Base-by-base conservation (phyloP, 2,113 vertebrate genomes). In the Atherinomorus stipes region DNA sequence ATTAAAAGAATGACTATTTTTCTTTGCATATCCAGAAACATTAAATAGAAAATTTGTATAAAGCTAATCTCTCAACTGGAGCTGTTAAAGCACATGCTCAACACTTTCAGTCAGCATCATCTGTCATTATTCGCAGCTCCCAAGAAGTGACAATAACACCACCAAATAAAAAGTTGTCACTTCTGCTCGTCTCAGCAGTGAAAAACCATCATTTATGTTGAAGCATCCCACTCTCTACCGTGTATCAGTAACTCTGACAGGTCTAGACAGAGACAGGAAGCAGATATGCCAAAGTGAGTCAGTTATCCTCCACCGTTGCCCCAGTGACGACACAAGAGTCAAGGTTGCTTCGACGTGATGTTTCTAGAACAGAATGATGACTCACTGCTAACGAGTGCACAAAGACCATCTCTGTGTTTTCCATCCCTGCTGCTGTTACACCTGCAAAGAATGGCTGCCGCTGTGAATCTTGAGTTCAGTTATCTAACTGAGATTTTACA, bases 301-400 rank as follows among this genome's bases (percentile, higher is more conserved):
- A 80, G 61, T 78, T 74, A 73, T 78, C 69, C 73, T 64, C 69
- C 9, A 66, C 63, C 76, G 75, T 58, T 83, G 61, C 66, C 56
- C 64, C 69, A 73, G 72, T 53, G 78, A 80, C 40, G 45, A 89
- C 74, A 61, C 65, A 63, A 67, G 66, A 71, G 75, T 74, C 23
- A 22, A 73, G 18, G 64, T 66, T 59, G 54, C 65, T 77, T 83
- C 54, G 76, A 44, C 80, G 79, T 75, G 75, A 84, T 83, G 67
- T 78, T 76, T 80, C 71, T 37, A 78, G 76, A 81, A 79, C 57
- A 71, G 64, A 80, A 79, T 22, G 86, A 86, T 91, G 90, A 93
- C 60, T 90, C 89, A 90, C 40, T 49, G n/a, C 49, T 16, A 59
- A 34, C 26, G 21, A 68, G 52, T 28, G 45, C 74, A 78, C 25